These are phyloP conservation scores for Sebastes minor DNA, from an alignment of 2,797 vertebrate genomes.

Conservation along the genomic window DNA sequence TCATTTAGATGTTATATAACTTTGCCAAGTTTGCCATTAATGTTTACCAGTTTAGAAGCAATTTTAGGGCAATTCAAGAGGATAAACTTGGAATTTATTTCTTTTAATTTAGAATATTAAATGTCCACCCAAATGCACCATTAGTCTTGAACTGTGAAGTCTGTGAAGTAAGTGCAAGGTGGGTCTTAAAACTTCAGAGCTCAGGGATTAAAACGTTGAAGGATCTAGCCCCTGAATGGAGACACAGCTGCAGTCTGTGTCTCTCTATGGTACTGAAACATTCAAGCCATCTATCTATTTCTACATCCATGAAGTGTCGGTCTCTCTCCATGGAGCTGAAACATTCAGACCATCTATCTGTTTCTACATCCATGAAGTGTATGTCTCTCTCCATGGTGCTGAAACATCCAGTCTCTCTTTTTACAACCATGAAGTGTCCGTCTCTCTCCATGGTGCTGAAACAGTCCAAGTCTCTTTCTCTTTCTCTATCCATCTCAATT, in stretches of 20 bases:
- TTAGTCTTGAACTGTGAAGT: background rate
- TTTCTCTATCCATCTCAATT: too few relatives aligned
- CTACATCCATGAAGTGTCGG: too few relatives aligned
- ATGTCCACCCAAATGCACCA: background rate
- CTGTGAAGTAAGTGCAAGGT: background rate
- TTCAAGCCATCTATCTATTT: background rate
- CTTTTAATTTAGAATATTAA: background rate
- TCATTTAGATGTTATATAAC: background rate
- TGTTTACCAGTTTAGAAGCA: rapidly evolving
- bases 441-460: constrained; percentile 4
- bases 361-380: too few relatives aligned
- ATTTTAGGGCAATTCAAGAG: too few relatives aligned
- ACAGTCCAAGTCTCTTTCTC: background rate
- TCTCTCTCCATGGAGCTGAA: too few relatives aligned
- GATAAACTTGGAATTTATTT: too few relatives aligned
- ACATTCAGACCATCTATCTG: too few relatives aligned
- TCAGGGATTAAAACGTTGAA: background rate
- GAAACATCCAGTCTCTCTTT: background rate
- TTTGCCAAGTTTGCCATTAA: background rate
- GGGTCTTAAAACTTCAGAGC: background rate
- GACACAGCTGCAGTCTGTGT: background rate
- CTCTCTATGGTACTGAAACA: constrained; percentile 21
- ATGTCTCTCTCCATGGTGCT: too few relatives aligned
- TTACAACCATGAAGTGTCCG: background rate
- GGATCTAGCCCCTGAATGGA: background rate